Evolutionary conservation across 2,113 vertebrate genomes (phyloP), one percentile per base, ranked within the genome.

Genomic region (Callaeas wilsoni): DNA sequence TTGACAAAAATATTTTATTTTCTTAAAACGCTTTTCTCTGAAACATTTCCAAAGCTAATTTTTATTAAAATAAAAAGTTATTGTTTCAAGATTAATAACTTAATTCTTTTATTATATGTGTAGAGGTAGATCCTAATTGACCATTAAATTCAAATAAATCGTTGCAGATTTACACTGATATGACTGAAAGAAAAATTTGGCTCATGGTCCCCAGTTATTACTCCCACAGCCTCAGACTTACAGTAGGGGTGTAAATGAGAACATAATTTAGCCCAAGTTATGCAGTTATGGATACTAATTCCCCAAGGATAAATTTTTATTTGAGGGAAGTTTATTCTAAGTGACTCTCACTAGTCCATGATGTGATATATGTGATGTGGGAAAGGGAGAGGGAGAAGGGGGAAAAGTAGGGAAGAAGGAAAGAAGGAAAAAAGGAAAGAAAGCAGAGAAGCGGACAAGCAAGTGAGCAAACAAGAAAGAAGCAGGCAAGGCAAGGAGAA

Each of bases 121-220:
- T 56, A 80, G 25, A 69, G 7, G 13, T 84, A 87, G 71, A 83
- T 70, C 55, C 74, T 83, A 96, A 93, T 74, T 93, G 79, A 39
- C 47, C 67, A 95, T 91, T 95, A 87, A 95, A 80, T 83, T 91
- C 67, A 95, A 93, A 91, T 85, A 80, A 85, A 86, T 93, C 0
- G 0, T 87, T 77, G 71, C 23, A 93, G 84, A 96, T 94, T 94
- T 96, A 79, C 75, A 74, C 39, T 89, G 85, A 71, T 90, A 80
- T 59, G 84, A 83, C 78, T 83, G 63, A 95, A 93, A 95, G 77
- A 76, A 95, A 95, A 93, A 96, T 83, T 87, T 91, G 57, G 33
- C 35, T 88, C 42, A 22, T 62, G 10, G 33, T 70, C 93, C 42
- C 50, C 67, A 80, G 59, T 80, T 92, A 88, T 78, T 87, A 92